Evolutionary conservation across 2,797 vertebrate genomes (phyloP), one percentile per base, ranked within the genome.

Genomic region (Sebastiscus albofasciatus): DNA sequence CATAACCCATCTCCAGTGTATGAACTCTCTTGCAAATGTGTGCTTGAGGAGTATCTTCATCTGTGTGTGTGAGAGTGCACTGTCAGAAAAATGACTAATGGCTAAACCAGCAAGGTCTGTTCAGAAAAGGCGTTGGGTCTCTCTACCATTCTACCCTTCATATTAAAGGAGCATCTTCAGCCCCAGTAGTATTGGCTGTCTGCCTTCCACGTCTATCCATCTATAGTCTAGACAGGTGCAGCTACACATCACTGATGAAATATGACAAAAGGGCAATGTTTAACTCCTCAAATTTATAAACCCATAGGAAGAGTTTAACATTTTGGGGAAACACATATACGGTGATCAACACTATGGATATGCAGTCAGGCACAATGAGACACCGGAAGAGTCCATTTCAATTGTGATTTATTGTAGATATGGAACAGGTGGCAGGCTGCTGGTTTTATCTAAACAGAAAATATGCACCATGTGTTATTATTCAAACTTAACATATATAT

Each of bases 31-130:
- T 33, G 52, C 58, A 82, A 55, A 70, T 67, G 70, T 61, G 34
- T 26, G 52, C 42, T 54, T 61, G 26, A 42, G 10, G 31, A 74
- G 36, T 36, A 8, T 34, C n/a, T 39, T 12, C 4, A 13, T 82
- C 81, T 13, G 8, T n/a, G 58, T 68, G 73, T 67, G 72, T 75
- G 72, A 62, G 79, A 33, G 82, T 67, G 81, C 55, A 61, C 58
- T 84, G 84, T 88, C 73, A 72, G 61, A 67, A 52, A 58, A 80
- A 82, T 90, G 88, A 94, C 81, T 85, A 90, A 91, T 91, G 84
- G 69, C 73, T 59, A 49, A 78, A 81, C 87, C 78, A 82, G 84
- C 76, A 67, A 86, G 82, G 80, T 89, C 73, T 85, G 58, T 75
- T 72, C 60, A 81, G 77, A 78, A 79, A 67, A 83, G 34, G 56